Percentiles rank a stretch among this genome's conserved stretches.
Conservation (phyloP, 2,797 vertebrate species). For the Apogon hyalosoma region DNA sequence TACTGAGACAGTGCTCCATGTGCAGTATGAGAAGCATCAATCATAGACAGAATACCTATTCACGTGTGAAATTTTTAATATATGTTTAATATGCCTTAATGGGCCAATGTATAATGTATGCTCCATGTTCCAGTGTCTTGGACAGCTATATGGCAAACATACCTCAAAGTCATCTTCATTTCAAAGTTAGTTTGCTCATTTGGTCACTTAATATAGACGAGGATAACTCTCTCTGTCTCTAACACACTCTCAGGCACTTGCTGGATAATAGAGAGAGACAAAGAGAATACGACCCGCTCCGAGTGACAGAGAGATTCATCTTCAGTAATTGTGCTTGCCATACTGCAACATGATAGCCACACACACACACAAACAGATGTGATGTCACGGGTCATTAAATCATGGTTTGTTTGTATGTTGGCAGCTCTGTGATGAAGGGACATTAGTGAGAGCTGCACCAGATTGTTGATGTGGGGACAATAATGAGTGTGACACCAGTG, state of each 20-base stretch:
- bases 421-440: constrained; percentile 63
- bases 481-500: constrained; percentile 67
- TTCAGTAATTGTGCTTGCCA: constrained; percentile 73
- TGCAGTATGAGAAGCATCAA: constrained; percentile 75
- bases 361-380: constrained; percentile 70
- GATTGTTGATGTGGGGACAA: constrained; percentile 67
- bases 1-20: constrained; percentile 68
- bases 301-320: constrained; percentile 73
- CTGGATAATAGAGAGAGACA: constrained; percentile 63
- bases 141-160: constrained; percentile 43
- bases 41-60: constrained; percentile 69
- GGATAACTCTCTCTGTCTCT: constrained; percentile 35
- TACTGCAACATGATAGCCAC: constrained; percentile 47
- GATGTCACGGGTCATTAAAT: constrained; percentile 77
- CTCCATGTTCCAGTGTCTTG: constrained; percentile 57
- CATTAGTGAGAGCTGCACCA: constrained; percentile 63
- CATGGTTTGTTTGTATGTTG: constrained; percentile 69
- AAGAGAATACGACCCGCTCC: constrained; percentile 58
- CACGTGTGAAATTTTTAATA: constrained; percentile 78
- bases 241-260: constrained; percentile 26
- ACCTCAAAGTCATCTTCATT: constrained; percentile 70
- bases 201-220: constrained; percentile 50
- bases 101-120: constrained; percentile 71
- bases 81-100: constrained; percentile 78
- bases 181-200: constrained; percentile 66